Evolutionary conservation across 2,797 vertebrate species (phyloP).

Genomic region (Halcyon badia): DNA sequence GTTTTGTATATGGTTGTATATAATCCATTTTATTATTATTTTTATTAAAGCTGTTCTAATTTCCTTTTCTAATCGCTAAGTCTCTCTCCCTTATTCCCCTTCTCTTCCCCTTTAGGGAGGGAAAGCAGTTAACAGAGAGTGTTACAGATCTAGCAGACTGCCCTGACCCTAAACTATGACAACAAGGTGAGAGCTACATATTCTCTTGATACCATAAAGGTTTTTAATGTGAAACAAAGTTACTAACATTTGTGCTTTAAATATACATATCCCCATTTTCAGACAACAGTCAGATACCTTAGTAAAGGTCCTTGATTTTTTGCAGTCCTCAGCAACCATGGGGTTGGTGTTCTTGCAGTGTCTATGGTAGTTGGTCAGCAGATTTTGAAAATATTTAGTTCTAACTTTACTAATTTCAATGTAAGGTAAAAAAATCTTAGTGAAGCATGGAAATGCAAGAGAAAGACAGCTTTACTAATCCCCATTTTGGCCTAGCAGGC

Average conservation of each 20-base stretch:
- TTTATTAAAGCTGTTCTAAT: no score
- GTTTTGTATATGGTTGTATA: no score
- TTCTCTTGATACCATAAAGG: neutral
- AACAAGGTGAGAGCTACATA: neutral
- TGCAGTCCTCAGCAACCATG: neutral
- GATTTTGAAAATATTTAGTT: neutral
- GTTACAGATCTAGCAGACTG: no score
- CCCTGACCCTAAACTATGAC: no score
- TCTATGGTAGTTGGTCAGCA: neutral
- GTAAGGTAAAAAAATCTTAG: constrained; percentile 20
- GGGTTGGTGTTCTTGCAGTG: neutral
- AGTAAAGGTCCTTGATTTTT: neutral
- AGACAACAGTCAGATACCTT: neutral
- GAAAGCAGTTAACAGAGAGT: no score
- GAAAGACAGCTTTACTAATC: neutral
- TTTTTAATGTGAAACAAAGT: neutral
- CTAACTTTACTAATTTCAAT: neutral
- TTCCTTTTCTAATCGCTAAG: no score
- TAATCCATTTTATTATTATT: no score
- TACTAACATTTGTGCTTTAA: neutral
- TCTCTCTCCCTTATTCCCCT: no score
- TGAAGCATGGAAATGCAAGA: constrained; percentile 39
- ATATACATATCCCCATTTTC: neutral
- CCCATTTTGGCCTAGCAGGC: constrained; percentile 6
- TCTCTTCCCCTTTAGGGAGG: no score